Evolutionary conservation across 2,888 invertebrate species (phyloP).

Genomic region (Apodemia zela): DNA sequence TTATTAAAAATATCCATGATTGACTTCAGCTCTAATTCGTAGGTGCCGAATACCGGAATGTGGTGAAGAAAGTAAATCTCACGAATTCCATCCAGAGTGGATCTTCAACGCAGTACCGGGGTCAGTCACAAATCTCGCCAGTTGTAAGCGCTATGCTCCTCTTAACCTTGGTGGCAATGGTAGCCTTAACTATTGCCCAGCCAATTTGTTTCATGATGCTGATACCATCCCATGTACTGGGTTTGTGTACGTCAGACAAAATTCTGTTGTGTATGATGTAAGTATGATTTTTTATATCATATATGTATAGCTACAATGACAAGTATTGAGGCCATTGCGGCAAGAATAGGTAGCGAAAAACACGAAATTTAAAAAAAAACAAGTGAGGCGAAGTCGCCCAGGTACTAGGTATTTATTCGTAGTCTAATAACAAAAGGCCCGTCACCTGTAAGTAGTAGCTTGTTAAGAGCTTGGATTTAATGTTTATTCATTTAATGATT

Average conservation of each 20-base stretch:
- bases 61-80: constrained; percentile 38
- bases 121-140: constrained; percentile 47
- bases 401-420: no score
- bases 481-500: not conserved
- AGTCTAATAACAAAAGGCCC: no score
- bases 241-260: constrained; percentile 37
- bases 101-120: constrained; percentile 51
- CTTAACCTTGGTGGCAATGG: constrained; percentile 32
- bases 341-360: no score
- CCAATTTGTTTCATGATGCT: constrained; percentile 40
- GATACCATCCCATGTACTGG: constrained; percentile 31
- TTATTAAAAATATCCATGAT: no score
- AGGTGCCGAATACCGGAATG: constrained; percentile 70
- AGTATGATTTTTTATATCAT: constrained; percentile 23
- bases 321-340: no score
- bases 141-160: constrained; percentile 48
- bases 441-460: no score
- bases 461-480: not conserved
- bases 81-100: constrained; percentile 47
- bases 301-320: no score
- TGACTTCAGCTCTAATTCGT: not conserved
- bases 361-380: no score
- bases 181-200: constrained; percentile 43
- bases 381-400: no score
- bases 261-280: constrained; percentile 42